Evolutionary conservation across 2,888 invertebrate species (phyloP).

Genomic region (Thera britannica): DNA sequence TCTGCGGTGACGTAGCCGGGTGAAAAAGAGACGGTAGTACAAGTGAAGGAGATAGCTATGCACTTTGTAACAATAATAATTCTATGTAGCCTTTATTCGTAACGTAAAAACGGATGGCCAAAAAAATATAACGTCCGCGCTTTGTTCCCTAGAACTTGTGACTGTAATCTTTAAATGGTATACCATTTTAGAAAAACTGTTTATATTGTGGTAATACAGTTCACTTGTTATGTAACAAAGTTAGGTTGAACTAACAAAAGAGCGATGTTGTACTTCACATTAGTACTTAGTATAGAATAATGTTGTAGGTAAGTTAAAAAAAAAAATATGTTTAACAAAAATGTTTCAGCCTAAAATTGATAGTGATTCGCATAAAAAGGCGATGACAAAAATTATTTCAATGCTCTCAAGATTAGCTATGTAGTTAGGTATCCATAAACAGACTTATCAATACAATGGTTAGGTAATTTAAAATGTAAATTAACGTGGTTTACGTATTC

Average conservation of each 20-base stretch:
- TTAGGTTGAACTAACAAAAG: neutral
- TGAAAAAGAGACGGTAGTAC: constrained; percentile 57
- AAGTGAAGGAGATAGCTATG: constrained; percentile 54
- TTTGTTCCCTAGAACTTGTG: constrained; percentile 67
- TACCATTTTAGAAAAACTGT: neutral
- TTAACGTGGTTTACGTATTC: neutral
- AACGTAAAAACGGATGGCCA: constrained; percentile 72
- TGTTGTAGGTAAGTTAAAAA: no score
- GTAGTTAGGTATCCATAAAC: no score
- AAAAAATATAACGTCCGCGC: constrained; percentile 78
- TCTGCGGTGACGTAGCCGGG: constrained; percentile 79
- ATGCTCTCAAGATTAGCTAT: neutral
- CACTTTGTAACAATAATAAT: constrained; percentile 73
- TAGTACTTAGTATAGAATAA: no score
- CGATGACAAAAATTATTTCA: no score
- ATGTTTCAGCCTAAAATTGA: no score
- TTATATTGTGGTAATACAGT: neutral
- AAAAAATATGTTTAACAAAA: no score
- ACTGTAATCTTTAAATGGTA: constrained; percentile 58
- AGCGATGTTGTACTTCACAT: no score
- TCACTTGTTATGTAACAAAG: neutral
- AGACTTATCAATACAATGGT: neutral
- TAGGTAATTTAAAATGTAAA: neutral
- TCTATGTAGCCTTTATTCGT: constrained; percentile 79
- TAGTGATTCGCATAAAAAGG: no score